Evolutionary conservation across 2,113 vertebrate genomes (phyloP), one percentile per base, ranked within the genome.

Genomic region (Fulmarus glacialis): DNA sequence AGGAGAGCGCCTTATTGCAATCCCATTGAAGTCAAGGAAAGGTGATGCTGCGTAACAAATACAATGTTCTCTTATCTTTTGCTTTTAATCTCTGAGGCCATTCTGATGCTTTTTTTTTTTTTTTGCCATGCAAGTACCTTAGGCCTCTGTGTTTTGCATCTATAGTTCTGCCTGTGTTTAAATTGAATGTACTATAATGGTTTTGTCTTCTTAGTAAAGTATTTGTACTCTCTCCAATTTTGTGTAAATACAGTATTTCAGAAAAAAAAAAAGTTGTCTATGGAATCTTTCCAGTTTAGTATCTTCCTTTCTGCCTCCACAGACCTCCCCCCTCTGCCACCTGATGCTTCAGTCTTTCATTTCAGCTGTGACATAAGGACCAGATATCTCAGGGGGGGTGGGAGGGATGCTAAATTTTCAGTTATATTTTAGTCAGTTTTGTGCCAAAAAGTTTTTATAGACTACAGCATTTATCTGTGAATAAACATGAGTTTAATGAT

Each of bases 111-210:
- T 17, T 45, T 40, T 34, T 6, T 16, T 3, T 67, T 67, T 18
- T 73, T 43, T 58, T 40, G 62, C 45, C 75, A 43, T 92, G 89
- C 68, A 74, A 96, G 48, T 92, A 97, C 88, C 59, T 77, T 94
- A 72, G 71, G 84, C 89, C 93, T 97, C 89, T 58, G 43, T 93
- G 74, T 67, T 96, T 92, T 90, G 96, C 89, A 93, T 91, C 90
- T 90, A 80, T 95, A 82, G 68, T 77, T 92, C 94, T 97, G 97
- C 97, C 97, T 97, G 95, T 96, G 95, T 98, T 97, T 95, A 96
- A 98, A 97, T 36, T 98, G 98, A 99, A 98, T 99, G 98, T 99
- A 98, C 59, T 97, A 96, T 40, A 90, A 96, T 92, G 74, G 83
- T 95, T 98, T 98, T 98, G 96, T 97, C 92, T 93, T 91, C 95